Evolutionary conservation across 2,113 vertebrate species (phyloP), one percentile per base, ranked within the genome.

Genomic region (Lasiurus borealis): DNA sequence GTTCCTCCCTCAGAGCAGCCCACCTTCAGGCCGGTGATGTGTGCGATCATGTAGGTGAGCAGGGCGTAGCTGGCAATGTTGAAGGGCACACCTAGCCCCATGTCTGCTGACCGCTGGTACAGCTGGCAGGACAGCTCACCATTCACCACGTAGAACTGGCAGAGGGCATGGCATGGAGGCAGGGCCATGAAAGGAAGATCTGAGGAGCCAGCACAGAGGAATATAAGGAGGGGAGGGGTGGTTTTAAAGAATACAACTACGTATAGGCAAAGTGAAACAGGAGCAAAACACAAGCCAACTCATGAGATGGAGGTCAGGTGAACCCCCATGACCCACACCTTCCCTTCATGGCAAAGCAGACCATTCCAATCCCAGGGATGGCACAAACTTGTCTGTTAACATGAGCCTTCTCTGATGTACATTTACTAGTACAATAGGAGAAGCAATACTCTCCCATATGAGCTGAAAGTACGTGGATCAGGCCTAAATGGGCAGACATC

Each of bases 1-100:
- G 0, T 2, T 9, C 14, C 31, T 10, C 73, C 21, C 36, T 0
- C 0, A 48, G 52, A 52, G 23, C 3, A 94, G 21, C 97, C 16
- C 97, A 99, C 99, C 99, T 99, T 98, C 29, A 99, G 98, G 84
- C 99, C 99, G 0, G 99, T 99, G 97, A 99, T 98, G 94, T 99
- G 99, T 29, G 99, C 99, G 6, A 99, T 99, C 99, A 99, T 99
- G 98, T 99, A 99, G 0, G 99, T 99, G 29, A 99, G 99, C 64
- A 99, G 98, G 8, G 99, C 98, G 2, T 99, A 99, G 98, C 99
- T 99, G 98, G 99, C 99, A 12, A 99, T 99, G 97, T 99, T 99
- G 97, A 99, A 99, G 46, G 99, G 99, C 64, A 99, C 99, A 1
- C 99, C 99, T 13, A 99, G 98, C 21, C 99, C 99, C 98, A 99